Conservation (phyloP, 2,888 invertebrate species). For the Sesamia inferens region DNA sequence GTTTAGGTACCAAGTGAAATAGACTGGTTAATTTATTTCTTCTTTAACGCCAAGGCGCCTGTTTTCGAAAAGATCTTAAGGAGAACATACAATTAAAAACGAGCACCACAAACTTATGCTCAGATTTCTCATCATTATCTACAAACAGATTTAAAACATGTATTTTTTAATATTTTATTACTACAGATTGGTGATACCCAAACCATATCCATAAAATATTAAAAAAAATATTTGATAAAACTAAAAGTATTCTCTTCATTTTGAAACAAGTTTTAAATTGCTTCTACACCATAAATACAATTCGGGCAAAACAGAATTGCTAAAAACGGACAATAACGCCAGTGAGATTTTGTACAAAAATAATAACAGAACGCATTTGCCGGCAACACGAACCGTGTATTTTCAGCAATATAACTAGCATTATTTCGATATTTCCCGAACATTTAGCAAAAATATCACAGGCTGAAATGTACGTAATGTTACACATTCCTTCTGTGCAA, state of each 20-base stretch:
- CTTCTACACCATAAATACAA: conserved; percentile 5
- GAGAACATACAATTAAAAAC: not conserved
- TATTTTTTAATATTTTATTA: not conserved
- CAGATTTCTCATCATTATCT: not conserved
- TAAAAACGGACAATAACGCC: not conserved
- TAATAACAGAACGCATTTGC: conserved; percentile 22
- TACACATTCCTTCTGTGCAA: not conserved
- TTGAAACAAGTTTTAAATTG: not conserved
- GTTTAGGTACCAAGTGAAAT: too few species aligned
- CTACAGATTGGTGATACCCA: not conserved
- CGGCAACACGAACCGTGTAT: conserved; percentile 10
- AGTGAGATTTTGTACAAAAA: conserved; percentile 23
- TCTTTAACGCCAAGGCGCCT: too few species aligned
- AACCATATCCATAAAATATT: not conserved
- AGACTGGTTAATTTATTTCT: too few species aligned
- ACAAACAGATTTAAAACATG: not conserved
- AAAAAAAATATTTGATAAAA: not conserved
- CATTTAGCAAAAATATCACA: conserved; percentile 22
- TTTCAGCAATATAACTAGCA: conserved; percentile 20
- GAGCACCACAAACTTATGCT: too few species aligned
- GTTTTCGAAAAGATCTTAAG: not conserved
- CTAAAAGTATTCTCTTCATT: not conserved
- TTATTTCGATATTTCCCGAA: conserved; percentile 36
- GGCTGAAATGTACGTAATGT: not conserved
- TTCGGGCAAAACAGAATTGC: conserved; percentile 6